These are phyloP conservation scores for Lateolabrax maculatus DNA, from an alignment of 2,797 vertebrate species.

Conservation along the genomic window DNA sequence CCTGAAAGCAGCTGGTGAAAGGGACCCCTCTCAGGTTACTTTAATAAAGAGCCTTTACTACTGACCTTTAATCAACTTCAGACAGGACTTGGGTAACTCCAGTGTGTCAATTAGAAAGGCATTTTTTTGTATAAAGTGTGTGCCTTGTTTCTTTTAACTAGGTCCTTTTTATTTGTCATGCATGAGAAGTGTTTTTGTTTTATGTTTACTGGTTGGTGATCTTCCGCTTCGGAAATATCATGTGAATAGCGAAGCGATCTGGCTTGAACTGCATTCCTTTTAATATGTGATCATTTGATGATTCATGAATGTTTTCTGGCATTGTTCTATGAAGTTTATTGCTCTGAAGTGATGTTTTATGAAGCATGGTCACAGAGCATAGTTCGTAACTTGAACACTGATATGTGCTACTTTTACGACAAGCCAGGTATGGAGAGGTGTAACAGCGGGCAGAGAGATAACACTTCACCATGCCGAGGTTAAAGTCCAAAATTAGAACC, in stretches of 20 bases:
- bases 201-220: conserved; percentile 9
- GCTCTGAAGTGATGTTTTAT: conserved; percentile 40
- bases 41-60: conserved; percentile 71
- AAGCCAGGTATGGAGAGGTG: conserved; percentile 4
- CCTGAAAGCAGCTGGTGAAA: conserved; percentile 59
- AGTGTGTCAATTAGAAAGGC: conserved; percentile 50
- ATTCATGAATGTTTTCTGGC: conserved; percentile 54
- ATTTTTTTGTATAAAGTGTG: conserved; percentile 60
- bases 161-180: conserved; percentile 46
- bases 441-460: conserved; percentile 1
- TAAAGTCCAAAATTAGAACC: conserved; percentile 7
- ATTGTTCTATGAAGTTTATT: conserved; percentile 29
- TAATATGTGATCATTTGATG: conserved; percentile 5
- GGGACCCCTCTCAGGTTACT: conserved; percentile 78
- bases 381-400: conserved; percentile 16
- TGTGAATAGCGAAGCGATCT: conserved; percentile 16
- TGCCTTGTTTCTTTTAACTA: conserved; percentile 73
- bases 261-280: neutral
- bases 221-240: neutral
- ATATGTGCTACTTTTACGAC: conserved; percentile 7
- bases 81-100: conserved; percentile 36
- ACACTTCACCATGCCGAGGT: neutral
- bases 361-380: conserved; percentile 36
- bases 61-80: conserved; percentile 70
- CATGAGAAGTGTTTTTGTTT: conserved; percentile 28